A percentile compares a stretch with the other conserved stretches of the same genome.
These are phyloP conservation scores for Mormyrus hasselquistii DNA, from an alignment of 2,797 vertebrate species.

Conservation along the genomic window DNA sequence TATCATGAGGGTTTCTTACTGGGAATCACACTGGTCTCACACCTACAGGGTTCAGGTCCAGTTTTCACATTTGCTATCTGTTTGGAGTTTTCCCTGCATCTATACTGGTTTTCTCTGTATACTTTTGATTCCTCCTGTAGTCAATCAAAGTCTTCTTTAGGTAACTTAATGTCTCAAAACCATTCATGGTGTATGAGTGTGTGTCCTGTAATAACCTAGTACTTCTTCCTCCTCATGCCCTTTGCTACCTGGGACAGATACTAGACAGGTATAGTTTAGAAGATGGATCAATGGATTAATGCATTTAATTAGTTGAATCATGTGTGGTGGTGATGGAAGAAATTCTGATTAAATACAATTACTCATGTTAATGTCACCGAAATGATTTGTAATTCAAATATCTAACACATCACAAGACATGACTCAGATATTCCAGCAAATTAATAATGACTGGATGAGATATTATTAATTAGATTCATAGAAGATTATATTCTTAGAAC, in stretches of 20 bases:
- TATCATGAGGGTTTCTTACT: background rate
- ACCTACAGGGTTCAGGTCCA: background rate
- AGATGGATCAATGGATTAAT: background rate
- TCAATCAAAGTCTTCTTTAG: background rate
- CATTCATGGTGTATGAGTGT: background rate
- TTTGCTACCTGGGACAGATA: background rate
- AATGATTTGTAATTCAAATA: background rate
- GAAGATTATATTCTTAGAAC: background rate
- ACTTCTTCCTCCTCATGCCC: background rate
- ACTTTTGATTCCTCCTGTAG: background rate
- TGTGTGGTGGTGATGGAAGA: background rate
- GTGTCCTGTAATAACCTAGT: background rate
- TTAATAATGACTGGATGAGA: background rate
- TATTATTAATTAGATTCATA: slow-evolving; percentile 4
- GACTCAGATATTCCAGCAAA: background rate
- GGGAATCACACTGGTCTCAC: background rate
- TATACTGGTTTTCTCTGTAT: background rate
- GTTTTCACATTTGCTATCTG: background rate
- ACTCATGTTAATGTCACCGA: background rate
- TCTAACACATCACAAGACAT: slow-evolving; percentile 2
- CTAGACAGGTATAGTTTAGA: background rate
- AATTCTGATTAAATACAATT: background rate
- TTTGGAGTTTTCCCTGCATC: background rate
- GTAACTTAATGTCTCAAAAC: background rate
- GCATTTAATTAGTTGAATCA: background rate